Evolutionary conservation across 2,113 vertebrate genomes (phyloP), one percentile per base, ranked within the genome.

Genomic region (Microtus montanus): DNA sequence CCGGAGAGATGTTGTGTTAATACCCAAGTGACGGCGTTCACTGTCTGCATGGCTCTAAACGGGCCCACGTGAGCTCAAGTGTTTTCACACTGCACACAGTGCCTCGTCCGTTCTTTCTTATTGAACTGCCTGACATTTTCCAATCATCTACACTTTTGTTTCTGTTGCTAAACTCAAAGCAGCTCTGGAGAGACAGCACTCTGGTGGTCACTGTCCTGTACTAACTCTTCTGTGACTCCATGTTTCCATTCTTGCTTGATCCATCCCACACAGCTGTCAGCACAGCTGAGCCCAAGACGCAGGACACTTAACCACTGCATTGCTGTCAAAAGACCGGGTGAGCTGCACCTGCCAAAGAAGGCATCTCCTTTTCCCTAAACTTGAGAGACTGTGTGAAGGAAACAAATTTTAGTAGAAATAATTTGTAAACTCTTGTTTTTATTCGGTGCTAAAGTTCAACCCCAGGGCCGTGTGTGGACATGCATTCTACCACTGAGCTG

Each of bases 121-220:
- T 22, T 47, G 68, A 74, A 52, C 11, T 44, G 4, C 28, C 41
- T 80, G 61, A 82, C 30, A 70, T 70, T 52, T 44, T 47, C 41
- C 83, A 66, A 47, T 1, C 52, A 77, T 22, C 54, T 74, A 66
- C 2, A 68, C 66, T 75, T 75, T 61, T 74, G 49, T 91, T 88
- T 90, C 64, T 61, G 47, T 89, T 97, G 83, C 91, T 77, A 86
- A 94, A 89, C 63, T 91, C 28, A 44, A 92, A 89, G 84, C 17
- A 77, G 33, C 20, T 90, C 91, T 93, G 63, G 35, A 26, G 20
- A 5, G 84, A 84, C 79, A 71, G 71, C 86, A 47, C 54, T 90
- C 90, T 84, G 24, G 52, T 0, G 68, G 74, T 73, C 41, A 93
- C 4, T 83, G 66, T 93, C 70, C 24, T 63, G n/a, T 8, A 38